phyloP scores from a whole-genome alignment of 2,113 vertebrate species.

The Cyrtonyx montezumae region DNA sequence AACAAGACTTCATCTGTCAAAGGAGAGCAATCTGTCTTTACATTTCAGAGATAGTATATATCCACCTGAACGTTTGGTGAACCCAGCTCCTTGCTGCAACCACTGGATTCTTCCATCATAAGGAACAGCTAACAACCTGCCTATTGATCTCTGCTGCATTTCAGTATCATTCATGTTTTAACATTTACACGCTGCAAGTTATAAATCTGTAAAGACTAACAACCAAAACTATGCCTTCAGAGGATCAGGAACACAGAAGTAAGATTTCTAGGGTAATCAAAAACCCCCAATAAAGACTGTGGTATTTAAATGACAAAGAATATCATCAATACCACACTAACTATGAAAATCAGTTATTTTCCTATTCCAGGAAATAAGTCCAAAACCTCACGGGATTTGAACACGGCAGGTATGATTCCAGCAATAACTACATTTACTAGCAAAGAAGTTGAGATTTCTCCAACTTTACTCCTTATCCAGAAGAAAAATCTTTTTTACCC shows the following conservation, averaged over 20 bases:
- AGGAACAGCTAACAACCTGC: neutral
- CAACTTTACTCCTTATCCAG: neutral
- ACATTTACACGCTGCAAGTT: neutral
- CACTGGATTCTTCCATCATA: neutral
- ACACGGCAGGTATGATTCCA: neutral
- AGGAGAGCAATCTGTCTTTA: neutral
- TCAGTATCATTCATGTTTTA: neutral
- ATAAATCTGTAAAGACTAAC: neutral
- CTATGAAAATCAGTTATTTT: neutral
- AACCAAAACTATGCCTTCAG: neutral
- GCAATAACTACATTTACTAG: neutral
- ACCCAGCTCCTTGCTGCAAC: neutral
- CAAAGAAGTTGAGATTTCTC: neutral
- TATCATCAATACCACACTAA: neutral
- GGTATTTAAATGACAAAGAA: neutral
- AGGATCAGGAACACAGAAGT: neutral
- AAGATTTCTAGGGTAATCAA: neutral
- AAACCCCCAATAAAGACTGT: neutral
- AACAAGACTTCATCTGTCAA: neutral
- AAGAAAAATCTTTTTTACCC: neutral
- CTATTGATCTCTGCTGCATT: neutral
- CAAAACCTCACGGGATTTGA: neutral
- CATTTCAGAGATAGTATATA: neutral
- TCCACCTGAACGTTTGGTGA: conserved; percentile 14
- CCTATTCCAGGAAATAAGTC: neutral